Percentiles rank a stretch among this genome's conserved stretches.
Conservation (phyloP, 2,113 vertebrate species). For the Irena cyanogastra region DNA sequence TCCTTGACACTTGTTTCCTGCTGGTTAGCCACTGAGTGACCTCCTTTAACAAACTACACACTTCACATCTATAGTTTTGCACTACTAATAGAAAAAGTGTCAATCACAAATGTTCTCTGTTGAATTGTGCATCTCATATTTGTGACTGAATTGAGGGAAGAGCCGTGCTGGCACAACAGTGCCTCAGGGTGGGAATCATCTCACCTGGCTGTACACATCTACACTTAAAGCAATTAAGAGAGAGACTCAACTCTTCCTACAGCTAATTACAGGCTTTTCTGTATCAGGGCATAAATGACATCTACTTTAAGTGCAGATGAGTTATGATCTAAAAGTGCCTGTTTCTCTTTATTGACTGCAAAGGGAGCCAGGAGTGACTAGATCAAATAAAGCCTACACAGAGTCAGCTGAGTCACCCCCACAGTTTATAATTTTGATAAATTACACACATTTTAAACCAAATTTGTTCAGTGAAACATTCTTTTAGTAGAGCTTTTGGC, state of each 20-base stretch:
- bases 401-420: constrained; percentile 12
- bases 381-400: constrained; percentile 16
- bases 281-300: background rate
- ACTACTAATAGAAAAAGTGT: background rate
- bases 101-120: background rate
- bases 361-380: background rate
- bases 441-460: background rate
- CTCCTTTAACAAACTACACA: background rate
- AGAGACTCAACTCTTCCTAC: background rate
- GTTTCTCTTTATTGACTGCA: constrained; percentile 2
- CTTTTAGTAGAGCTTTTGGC: background rate
- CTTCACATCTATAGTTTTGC: background rate
- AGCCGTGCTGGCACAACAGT: background rate
- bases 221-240: background rate
- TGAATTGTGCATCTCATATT: background rate
- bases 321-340: constrained; percentile 6
- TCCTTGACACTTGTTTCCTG: background rate
- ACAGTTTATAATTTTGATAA: constrained; percentile 24
- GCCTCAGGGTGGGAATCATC: background rate
- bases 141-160: background rate
- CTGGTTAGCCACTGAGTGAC: background rate
- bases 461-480: background rate
- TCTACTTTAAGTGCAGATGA: background rate
- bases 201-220: background rate
- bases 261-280: background rate